These are phyloP conservation scores for Helobdella robusta DNA, from an alignment of 2,888 invertebrate species.

Conservation along the genomic window DNA sequence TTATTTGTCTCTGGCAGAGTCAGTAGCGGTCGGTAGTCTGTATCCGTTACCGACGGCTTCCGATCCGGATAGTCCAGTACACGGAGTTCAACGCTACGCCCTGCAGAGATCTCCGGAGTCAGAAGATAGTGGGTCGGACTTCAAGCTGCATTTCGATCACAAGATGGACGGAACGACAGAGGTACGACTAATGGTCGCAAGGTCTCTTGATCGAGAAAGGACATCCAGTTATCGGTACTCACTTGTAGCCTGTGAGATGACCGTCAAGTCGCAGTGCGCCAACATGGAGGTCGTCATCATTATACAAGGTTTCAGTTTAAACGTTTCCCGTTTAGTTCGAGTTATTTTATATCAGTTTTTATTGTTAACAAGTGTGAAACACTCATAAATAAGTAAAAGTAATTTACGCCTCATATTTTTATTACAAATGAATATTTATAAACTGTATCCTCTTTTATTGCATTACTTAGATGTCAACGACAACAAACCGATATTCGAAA, in stretches of 20 bases:
- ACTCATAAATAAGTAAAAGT: too few relatives aligned
- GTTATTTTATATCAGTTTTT: too few relatives aligned
- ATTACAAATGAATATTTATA: too few relatives aligned
- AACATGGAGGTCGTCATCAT: constrained; percentile 26
- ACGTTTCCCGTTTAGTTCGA: too few relatives aligned
- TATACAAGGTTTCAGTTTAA: too few relatives aligned
- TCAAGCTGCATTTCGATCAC: constrained; percentile 11
- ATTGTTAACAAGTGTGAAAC: too few relatives aligned
- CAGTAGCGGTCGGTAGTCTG: constrained; percentile 28
- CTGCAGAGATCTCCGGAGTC: constrained; percentile 19
- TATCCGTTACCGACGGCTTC: constrained; percentile 31
- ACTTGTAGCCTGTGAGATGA: constrained; percentile 32
- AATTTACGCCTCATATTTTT: too few relatives aligned
- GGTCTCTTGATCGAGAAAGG: constrained; percentile 32
- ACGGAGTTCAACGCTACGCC: constrained; percentile 29
- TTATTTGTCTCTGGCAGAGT: constrained; percentile 30
- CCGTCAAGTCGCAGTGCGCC: constrained; percentile 26
- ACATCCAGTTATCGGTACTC: constrained; percentile 26
- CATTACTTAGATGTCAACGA: constrained; percentile 33
- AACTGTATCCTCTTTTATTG: too few relatives aligned
- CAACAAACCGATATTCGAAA: constrained; percentile 31
- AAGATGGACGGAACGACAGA: constrained; percentile 32
- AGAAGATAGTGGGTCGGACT: neutral
- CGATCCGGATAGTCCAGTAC: constrained; percentile 32
- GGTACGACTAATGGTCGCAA: constrained; percentile 28